Evolutionary conservation across 2,888 invertebrate genomes (phyloP), one percentile per base, ranked within the genome.

Genomic region (Eremobia ochroleuca): DNA sequence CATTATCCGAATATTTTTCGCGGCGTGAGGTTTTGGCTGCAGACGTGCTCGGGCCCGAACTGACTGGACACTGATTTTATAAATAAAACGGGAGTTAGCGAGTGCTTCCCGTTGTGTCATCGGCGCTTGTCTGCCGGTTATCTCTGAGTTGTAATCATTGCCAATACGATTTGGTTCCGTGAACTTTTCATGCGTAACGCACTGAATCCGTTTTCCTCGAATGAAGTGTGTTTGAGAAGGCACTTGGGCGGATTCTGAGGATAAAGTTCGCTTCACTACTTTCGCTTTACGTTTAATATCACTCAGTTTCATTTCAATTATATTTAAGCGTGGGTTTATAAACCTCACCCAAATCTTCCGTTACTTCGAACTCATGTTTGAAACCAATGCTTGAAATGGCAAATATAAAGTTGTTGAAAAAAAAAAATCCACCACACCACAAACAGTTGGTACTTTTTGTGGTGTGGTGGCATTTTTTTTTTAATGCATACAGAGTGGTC

Each of bases 61-160:
- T 92, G 92, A 90, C 93, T 95, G 95, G 94, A 95, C 94, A 95
- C 94, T 94, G 94, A 92, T 93, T 93, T 95, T 97, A 97, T 95
- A 96, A 96, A 96, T 96, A 96, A 92, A 94, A 91, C 93, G 88
- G 91, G 90, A 89, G 91, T 88, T 88, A 89, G 90, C 83, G 86
- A 91, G 91, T 89, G 91, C 92, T 93, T 93, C 92, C 93, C 93
- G 94, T 91, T 92, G 94, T 95, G 94, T 95, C 95, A 95, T 94
- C 92, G 87, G 86, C 80, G 82, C 85, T 81, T 83, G 83, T 79
- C 82, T 55, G 82, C 68, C 81, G 73, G 84, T 86, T 86, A 89
- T 87, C 87, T 88, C 77, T 74, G 78, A 82, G 81, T 74, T 64
- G 65, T 81, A 85, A 83, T 87, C 80, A 86, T 77, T 85, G 87